Evolutionary conservation across 1,140 invertebrate genomes (phyloP), one percentile per base, ranked within the genome.

Genomic region (Mesaphorura yosii): DNA sequence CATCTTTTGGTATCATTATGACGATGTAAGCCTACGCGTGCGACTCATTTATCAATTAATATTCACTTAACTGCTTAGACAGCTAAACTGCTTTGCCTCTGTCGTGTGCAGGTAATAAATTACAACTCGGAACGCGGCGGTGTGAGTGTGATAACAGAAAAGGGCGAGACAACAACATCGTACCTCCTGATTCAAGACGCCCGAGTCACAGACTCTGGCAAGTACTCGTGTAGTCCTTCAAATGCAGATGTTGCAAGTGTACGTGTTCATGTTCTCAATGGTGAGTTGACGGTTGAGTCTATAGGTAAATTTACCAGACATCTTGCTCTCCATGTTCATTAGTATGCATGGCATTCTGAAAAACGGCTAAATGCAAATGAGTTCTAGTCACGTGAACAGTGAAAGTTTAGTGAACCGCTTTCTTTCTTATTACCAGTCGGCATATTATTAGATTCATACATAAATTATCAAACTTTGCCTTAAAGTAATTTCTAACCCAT

Each of bases 1-100:
- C 74, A 88, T 91, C 68, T 91, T 91, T 71, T 91, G 87, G 88
- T 90, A 91, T 75, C 87, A 90, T 75, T 83, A 87, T 69, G 85
- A 88, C 65, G 79, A 84, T 75, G 84, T 85, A 78, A 78, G 76
- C 31, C 15, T 19, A n/a, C 1, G 14, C 49, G 5, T 7, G n/a
- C 31, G 10, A 6, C 37, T 48, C 37, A 12, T 7, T 34, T 17
- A 10, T 34, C 6, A 46, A 48, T n/a, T n/a, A n/a, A n/a, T n/a
- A n/a, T n/a, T n/a, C n/a, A n/a, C n/a, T n/a, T n/a, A n/a, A n/a
- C n/a, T n/a, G n/a, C n/a, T n/a, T n/a, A n/a, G n/a, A n/a, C n/a
- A n/a, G n/a, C 19, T 46, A 15, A 15, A 23, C 7, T 46, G 28
- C 23, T 46, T 22, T 23, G 5, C 14, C 23, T 22, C 10, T 46